A percentile compares a stretch with the other conserved stretches of the same genome.
phyloP scores from a whole-genome alignment of 2,113 vertebrate genomes.

The Oreocharis arfaki region DNA sequence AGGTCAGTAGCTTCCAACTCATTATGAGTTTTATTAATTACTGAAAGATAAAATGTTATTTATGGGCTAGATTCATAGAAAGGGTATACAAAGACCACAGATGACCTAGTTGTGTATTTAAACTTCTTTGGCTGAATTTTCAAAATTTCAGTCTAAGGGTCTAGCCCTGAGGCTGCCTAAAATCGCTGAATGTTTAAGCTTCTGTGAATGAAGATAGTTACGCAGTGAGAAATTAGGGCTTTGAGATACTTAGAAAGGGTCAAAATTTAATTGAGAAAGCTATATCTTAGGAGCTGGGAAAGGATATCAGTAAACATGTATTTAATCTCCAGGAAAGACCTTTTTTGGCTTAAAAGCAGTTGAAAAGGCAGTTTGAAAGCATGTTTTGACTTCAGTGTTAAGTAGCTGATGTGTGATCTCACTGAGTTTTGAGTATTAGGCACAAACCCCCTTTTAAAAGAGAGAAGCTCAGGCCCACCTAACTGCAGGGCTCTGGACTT shows the following conservation, averaged over 20 bases:
- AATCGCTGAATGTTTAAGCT: not conserved
- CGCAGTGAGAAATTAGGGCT: rapidly evolving
- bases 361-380: not conserved
- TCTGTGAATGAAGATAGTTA: not conserved
- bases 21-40: not conserved
- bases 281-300: not conserved
- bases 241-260: not conserved
- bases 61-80: not conserved
- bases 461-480: not conserved
- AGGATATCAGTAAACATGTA: not conserved
- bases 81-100: not conserved
- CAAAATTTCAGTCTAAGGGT: not conserved
- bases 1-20: not conserved
- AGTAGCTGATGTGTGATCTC: not conserved
- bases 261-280: not conserved
- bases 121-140: not conserved
- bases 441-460: not conserved
- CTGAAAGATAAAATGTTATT: not conserved
- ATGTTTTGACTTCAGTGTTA: not conserved
- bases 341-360: not conserved
- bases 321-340: not conserved
- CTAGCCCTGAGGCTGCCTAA: not conserved
- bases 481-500: not conserved
- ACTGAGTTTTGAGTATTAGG: not conserved
- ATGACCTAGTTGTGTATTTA: not conserved